A percentile compares a stretch with the other conserved stretches of the same genome.
phyloP scores from a whole-genome alignment of 2,797 vertebrate genomes.

The Periparus ater region DNA sequence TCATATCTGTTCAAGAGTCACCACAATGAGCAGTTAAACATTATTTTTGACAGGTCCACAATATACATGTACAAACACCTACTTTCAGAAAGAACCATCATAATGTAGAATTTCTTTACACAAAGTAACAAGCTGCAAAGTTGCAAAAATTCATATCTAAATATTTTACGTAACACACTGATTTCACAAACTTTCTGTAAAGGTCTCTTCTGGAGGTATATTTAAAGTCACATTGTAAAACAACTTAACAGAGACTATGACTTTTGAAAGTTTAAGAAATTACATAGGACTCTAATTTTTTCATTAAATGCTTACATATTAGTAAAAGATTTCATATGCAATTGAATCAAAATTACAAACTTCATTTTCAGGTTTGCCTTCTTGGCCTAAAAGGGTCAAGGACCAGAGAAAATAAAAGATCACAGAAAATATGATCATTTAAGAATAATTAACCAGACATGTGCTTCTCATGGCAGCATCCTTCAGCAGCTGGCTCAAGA shows the following conservation, averaged over 20 bases:
- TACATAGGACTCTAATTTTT: background rate
- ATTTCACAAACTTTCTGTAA: background rate
- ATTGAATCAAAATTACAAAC: background rate
- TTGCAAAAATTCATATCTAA: background rate
- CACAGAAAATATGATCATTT: background rate
- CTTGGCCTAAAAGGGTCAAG: background rate
- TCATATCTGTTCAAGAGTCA: background rate
- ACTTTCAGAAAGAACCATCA: background rate
- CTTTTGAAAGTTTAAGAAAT: background rate
- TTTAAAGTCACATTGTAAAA: background rate
- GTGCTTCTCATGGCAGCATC: background rate
- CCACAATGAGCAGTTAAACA: background rate
- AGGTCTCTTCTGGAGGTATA: background rate
- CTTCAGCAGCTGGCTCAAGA: background rate
- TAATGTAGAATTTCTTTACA: background rate
- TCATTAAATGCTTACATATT: background rate
- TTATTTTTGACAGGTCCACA: background rate
- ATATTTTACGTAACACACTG: background rate
- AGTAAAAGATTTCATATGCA: background rate
- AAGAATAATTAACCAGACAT: background rate
- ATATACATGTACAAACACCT: background rate
- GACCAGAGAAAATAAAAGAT: background rate
- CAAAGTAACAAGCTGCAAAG: background rate
- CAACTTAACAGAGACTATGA: background rate
- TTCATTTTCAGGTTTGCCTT: background rate